Base-by-base conservation (phyloP, 35 echinoderm and acorn worm species). In the Apostichopus parvimensis region DNA sequence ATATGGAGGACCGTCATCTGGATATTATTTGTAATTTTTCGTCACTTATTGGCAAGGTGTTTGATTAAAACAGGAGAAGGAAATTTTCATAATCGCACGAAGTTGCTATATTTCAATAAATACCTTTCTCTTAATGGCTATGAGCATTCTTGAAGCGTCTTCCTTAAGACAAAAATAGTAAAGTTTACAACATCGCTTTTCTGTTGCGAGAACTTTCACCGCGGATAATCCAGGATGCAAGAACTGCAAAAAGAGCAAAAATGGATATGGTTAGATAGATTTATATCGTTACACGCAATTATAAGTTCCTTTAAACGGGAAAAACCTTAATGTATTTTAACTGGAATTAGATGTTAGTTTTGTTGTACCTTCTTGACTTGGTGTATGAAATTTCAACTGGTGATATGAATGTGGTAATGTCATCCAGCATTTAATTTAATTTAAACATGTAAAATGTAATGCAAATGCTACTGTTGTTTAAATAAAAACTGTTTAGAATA, bases 151-250 rank as follows among this genome's bases (percentile, higher is more conserved):
- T 18, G 34, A 18, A 2, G 79, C 79, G 8, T 82, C 79, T 17
- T 53, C 79, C 55, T 25, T 53, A 34, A 82, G 79, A 82, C 79
- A 82, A 82, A 82, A 82, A 45, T 82, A 21, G 79, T 82, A 82
- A 54, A 82, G 79, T 45, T 82, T 82, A 82, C 79, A 82, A 25
- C 79, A 45, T 82, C 21, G 20, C 5, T 82, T 3, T 11, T 7
- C 79, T 82, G 79, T 45, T 54, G 55, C 22, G 0, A 82, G 79
- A 82, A 82, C 18, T 25, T 18, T 82, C 45, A 5, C 79, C 24
- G 22, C 55, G 24, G 21, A 82, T 14, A 82, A 18, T 57, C 79
- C 79, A 14, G 79, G 79, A 82, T 82, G 79, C 24, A 82, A 82
- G 24, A 82, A 82, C 79, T 82, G 24, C 6, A 21, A 17, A 18